Percentiles rank a stretch among this genome's conserved stretches.
phyloP scores from a whole-genome alignment of 2,113 vertebrate genomes.

The Puma concolor region DNA sequence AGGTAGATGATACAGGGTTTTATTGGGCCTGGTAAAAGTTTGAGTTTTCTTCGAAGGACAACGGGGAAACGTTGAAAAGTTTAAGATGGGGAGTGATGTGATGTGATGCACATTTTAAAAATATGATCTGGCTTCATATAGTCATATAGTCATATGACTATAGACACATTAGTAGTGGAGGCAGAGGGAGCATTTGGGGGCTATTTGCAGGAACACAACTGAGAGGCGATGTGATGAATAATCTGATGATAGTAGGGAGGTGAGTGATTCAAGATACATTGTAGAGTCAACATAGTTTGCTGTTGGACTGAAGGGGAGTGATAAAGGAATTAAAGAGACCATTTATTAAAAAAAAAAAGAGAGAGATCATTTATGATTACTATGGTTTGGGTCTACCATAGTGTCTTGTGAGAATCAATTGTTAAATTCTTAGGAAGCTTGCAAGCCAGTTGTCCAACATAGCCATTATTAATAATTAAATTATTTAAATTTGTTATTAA shows the following conservation, averaged over 20 bases:
- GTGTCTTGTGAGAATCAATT: neutral
- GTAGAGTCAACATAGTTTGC: neutral
- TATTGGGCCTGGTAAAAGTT: neutral
- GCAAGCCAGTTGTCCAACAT: neutral
- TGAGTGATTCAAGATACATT: neutral
- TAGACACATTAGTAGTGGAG: neutral
- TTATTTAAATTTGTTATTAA: neutral
- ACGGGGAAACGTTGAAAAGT: neutral
- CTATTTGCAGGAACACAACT: neutral
- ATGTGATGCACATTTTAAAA: neutral
- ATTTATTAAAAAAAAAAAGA: neutral
- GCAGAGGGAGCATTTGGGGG: neutral
- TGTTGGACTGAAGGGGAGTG: neutral
- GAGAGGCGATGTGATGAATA: neutral
- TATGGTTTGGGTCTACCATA: neutral
- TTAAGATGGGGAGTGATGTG: neutral
- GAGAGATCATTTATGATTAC: neutral
- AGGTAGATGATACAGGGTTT: neutral
- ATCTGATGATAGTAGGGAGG: neutral
- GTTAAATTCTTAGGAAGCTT: neutral
- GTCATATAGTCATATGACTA: no score
- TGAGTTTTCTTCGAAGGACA: neutral
- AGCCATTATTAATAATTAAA: neutral
- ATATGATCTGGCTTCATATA: no score
- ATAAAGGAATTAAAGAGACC: neutral